Evolutionary conservation across 2,797 vertebrate species (phyloP), one percentile per base, ranked within the genome.

Genomic region (Mastacembelus armatus): DNA sequence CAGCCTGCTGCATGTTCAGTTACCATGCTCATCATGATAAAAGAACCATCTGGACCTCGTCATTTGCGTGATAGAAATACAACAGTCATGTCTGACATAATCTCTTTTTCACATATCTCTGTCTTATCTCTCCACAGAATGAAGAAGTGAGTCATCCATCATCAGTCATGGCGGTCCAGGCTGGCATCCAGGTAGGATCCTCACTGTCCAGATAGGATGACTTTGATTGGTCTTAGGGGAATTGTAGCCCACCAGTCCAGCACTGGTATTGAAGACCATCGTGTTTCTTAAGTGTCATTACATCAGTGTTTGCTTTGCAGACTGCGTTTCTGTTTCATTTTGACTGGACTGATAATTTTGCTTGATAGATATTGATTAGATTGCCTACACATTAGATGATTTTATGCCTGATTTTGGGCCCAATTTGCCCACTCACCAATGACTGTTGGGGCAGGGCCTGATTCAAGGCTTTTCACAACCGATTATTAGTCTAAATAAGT

Each of bases 91-190:
- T n/a, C n/a, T 40, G 15, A 39, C 9, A 4, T 69, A 2, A 35
- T 63, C 4, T 35, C 1, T 11, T 42, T 22, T 19, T 74, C 12
- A 52, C 35, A 21, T 6, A 1, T 3, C 0, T 61, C 27, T 48
- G 0, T 71, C 21, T 80, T 21, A 1, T 38, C 4, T 82, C 16
- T 67, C 49, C 63, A 33, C 89, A 94, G 93, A 84, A 92, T 92
- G 91, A 92, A 92, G 85, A 88, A 83, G 85, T 93, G 87, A 93
- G 43, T 57, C 32, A 16, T 36, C 66, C 10, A 50, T 52, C 63
- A 85, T 47, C 77, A 70, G 79, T 59, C 74, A 95, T 94, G 94
- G 92, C 92, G 54, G 88, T 94, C 83, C 92, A 94, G 84, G 79
- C 92, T 54, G 92, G 91, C 71, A 80, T 94, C 77, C 93, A 94